phyloP scores from a whole-genome alignment of 2,797 vertebrate genomes.

The Urophycis tenuis region DNA sequence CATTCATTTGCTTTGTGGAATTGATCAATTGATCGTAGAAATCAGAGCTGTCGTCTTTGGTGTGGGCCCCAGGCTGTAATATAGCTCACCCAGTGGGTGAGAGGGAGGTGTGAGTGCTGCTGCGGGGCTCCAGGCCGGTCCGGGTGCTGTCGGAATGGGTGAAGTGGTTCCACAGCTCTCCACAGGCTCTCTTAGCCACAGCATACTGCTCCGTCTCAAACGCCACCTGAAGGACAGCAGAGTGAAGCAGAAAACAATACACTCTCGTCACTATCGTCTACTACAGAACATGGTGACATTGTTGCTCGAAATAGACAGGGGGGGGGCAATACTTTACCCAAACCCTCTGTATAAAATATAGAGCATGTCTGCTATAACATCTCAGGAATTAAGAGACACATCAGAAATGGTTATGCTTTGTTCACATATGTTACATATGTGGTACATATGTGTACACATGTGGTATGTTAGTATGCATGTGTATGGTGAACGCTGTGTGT shows the following conservation, averaged over 20 bases:
- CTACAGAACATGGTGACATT: background rate
- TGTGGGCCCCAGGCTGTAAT: background rate
- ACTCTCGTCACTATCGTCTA: background rate
- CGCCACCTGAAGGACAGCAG: slow-evolving; percentile 68
- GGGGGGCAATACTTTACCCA: no score
- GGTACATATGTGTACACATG: no score
- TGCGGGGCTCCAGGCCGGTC: slow-evolving; percentile 12
- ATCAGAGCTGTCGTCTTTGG: background rate
- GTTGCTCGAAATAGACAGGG: no score
- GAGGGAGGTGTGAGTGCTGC: slow-evolving; percentile 36
- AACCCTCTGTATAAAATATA: no score
- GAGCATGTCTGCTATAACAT: no score
- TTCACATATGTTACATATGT: no score
- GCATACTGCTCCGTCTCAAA: slow-evolving; percentile 77
- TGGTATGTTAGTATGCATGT: no score
- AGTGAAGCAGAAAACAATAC: slow-evolving; percentile 4
- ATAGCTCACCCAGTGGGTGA: slow-evolving; percentile 52
- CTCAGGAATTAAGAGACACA: no score
- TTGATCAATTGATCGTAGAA: background rate
- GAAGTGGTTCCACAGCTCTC: slow-evolving; percentile 82
- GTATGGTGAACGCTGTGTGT: no score
- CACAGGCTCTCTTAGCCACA: slow-evolving; percentile 80
- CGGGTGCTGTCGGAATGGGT: slow-evolving; percentile 46
- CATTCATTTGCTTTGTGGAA: background rate
- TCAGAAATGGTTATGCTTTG: no score